phyloP scores from a whole-genome alignment of 2,797 vertebrate genomes.

The Odontamblyopus lacepedii region DNA sequence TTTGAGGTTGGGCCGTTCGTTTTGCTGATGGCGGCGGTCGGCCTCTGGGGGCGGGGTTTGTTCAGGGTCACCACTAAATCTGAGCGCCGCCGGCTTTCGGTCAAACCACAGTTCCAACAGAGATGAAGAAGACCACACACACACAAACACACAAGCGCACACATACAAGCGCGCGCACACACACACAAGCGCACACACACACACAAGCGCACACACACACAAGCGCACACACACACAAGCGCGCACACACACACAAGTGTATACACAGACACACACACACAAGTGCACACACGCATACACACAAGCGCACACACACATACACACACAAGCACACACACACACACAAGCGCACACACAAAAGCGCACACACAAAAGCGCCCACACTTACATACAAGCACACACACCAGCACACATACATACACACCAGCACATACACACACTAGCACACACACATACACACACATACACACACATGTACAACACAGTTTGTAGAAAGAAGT shows the following conservation, averaged over 20 bases:
- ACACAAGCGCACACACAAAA: no score
- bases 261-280: not conserved
- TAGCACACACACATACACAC: no score
- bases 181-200: not conserved
- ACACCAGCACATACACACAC: no score
- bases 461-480: no score
- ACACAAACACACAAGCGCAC: slow-evolving; percentile 35
- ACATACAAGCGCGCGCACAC: not conserved
- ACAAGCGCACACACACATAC: not conserved
- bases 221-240: not conserved
- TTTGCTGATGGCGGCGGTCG: slow-evolving; percentile 86
- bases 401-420: no score
- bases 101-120: slow-evolving; percentile 86
- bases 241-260: not conserved
- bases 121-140: slow-evolving; percentile 77
- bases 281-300: not conserved
- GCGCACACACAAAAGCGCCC: no score
- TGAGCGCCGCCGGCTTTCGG: slow-evolving; percentile 81
- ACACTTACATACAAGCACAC: no score
- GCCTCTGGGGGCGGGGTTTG: slow-evolving; percentile 80
- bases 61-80: slow-evolving; percentile 88
- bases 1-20: slow-evolving; percentile 57
- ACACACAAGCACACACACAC: not conserved
- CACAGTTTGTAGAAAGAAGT: no score
- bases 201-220: not conserved